Evolutionary conservation across 2,888 invertebrate species (phyloP).

Genomic region (Pachymerium ferrugineum): DNA sequence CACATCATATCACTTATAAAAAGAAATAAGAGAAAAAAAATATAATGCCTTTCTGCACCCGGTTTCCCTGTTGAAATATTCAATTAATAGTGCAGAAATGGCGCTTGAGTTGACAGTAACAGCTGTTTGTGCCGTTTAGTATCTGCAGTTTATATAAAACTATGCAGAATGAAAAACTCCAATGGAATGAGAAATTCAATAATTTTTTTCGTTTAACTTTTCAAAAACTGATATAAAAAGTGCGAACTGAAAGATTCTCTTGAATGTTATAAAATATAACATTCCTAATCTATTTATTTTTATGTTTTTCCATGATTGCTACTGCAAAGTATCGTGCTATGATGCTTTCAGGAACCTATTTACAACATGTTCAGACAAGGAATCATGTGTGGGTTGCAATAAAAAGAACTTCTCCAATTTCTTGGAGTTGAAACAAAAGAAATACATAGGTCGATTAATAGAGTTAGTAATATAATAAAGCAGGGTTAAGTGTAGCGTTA

Average conservation of each 20-base stretch:
- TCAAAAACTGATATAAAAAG: too few relatives aligned
- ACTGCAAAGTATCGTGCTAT: background rate
- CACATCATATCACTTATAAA: background rate
- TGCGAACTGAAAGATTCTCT: too few relatives aligned
- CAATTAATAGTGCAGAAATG: slow-evolving; percentile 6
- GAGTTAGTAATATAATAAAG: too few relatives aligned
- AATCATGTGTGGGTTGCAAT: too few relatives aligned
- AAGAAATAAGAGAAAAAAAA: background rate
- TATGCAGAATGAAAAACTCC: background rate
- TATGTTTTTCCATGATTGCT: background rate
- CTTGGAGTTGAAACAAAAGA: too few relatives aligned
- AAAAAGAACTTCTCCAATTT: too few relatives aligned
- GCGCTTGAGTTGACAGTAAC: slow-evolving; percentile 1
- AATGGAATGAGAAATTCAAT: background rate
- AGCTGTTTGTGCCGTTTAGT: background rate
- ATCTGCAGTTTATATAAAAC: background rate
- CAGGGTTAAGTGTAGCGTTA: too few relatives aligned
- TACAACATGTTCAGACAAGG: too few relatives aligned
- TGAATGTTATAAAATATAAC: too few relatives aligned
- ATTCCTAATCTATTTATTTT: background rate
- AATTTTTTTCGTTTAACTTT: too few relatives aligned
- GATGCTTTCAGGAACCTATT: too few relatives aligned
- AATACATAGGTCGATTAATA: too few relatives aligned
- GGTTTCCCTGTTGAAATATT: background rate
- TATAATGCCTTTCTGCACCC: background rate